phyloP scores from a whole-genome alignment of 35 echinoderm and acorn worm genomes.

The Apostichopus californicus region DNA sequence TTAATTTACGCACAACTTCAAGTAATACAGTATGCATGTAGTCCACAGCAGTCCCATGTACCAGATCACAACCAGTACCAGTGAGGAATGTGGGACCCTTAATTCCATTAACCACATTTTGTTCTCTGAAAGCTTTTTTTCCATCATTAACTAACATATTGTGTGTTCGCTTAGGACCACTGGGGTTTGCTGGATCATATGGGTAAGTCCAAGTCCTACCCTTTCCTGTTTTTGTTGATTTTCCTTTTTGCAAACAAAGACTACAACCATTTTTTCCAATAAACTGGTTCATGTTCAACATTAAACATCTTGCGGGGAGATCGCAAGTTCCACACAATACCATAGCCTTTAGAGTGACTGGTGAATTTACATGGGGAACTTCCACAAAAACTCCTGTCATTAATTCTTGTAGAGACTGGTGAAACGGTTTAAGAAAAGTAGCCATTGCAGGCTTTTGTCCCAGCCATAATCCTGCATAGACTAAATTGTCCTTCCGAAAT shows the following conservation, averaged over 20 bases:
- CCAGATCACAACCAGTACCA: constrained; percentile 2
- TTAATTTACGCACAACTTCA: constrained; percentile 24
- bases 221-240: neutral
- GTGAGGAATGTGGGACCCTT: constrained; percentile 33
- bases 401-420: neutral
- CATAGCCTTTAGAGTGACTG: neutral
- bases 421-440: constrained; percentile 48
- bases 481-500: neutral
- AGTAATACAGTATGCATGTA: constrained; percentile 59
- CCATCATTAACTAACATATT: neutral
- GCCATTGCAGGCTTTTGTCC: constrained; percentile 42
- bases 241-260: constrained; percentile 1
- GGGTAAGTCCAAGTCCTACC: neutral
- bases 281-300: constrained; percentile 34
- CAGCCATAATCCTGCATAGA: constrained; percentile 29
- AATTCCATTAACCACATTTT: neutral
- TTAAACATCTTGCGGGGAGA: constrained; percentile 4
- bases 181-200: too few relatives aligned
- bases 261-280: neutral
- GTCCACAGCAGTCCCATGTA: constrained; percentile 49
- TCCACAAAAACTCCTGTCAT: neutral
- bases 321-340: constrained; percentile 36
- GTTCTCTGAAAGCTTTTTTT: neutral
- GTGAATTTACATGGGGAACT: neutral
- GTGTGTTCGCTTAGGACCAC: too few relatives aligned